Evolutionary conservation across 2,113 vertebrate species (phyloP).

Genomic region (Gracilinanus agilis): DNA sequence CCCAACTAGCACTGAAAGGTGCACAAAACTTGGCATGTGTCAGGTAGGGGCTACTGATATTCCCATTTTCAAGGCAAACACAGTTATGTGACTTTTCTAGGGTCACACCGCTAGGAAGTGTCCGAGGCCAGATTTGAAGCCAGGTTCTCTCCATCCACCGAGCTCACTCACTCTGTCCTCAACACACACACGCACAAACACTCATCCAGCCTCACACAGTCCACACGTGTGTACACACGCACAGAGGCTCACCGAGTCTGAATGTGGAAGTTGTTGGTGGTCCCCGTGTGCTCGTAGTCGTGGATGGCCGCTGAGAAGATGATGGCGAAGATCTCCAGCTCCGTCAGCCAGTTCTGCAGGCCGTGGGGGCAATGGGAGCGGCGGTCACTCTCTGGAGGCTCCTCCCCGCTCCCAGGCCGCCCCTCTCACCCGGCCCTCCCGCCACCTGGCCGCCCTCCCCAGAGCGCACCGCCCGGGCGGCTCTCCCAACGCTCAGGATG

Average conservation of each 20-base stretch:
- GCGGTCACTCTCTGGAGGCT: conserved; percentile 18
- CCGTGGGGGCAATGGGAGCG: conserved; percentile 71
- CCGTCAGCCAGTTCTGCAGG: conserved; percentile 97
- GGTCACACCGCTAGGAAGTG: too few relatives aligned
- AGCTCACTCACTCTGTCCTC: too few relatives aligned
- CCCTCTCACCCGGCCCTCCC: not conserved
- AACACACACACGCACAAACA: too few relatives aligned
- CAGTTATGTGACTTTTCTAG: too few relatives aligned
- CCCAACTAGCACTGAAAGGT: not conserved
- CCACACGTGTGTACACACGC: too few relatives aligned
- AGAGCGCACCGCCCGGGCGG: not conserved
- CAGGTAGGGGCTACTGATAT: not conserved
- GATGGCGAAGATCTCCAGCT: conserved; percentile 98
- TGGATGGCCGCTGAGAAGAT: conserved; percentile 98
- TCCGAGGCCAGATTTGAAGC: not conserved
- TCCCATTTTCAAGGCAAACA: not conserved
- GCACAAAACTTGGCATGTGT: not conserved
- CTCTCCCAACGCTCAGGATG: not conserved
- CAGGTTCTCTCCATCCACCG: too few relatives aligned
- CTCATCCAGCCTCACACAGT: too few relatives aligned
- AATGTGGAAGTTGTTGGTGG: conserved; percentile 99
- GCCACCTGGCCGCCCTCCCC: not conserved
- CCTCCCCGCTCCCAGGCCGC: not conserved
- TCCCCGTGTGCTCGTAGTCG: conserved; percentile 98
- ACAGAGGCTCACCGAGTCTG: conserved; percentile 89